Percentiles rank a stretch among this genome's conserved stretches.
These are phyloP conservation scores for Drosophila meridionalis DNA, from an alignment of 2,888 invertebrate genomes.

Conservation along the genomic window DNA sequence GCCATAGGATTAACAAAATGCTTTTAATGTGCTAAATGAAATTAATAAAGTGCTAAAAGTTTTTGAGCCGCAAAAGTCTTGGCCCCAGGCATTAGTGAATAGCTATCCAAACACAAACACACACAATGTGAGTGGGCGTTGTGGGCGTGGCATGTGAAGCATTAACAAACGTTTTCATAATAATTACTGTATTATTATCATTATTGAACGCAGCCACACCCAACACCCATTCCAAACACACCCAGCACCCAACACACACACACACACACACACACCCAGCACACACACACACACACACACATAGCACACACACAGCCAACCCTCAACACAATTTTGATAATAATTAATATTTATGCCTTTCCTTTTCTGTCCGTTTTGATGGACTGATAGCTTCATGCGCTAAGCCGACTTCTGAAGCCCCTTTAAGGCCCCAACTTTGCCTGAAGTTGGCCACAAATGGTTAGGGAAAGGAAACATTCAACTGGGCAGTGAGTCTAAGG, in stretches of 20 bases:
- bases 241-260: background rate
- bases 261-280: background rate
- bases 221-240: background rate
- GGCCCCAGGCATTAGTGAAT: conserved; percentile 31
- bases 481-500: background rate
- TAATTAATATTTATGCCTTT: conserved; percentile 65
- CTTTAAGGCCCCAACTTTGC: conserved; percentile 19
- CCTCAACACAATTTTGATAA: conserved; percentile 46
- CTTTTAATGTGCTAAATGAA: conserved; percentile 68
- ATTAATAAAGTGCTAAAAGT: conserved; percentile 73
- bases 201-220: conserved; percentile 35
- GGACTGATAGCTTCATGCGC: background rate
- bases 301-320: no score
- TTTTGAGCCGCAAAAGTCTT: conserved; percentile 53
- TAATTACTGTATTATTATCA: conserved; percentile 68
- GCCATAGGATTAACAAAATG: conserved; percentile 43
- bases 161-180: conserved; percentile 68
- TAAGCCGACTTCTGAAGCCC: conserved; percentile 47
- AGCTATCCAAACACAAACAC: conserved; percentile 3
- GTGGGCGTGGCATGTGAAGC: conserved; percentile 40
- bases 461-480: background rate
- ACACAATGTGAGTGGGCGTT: background rate
- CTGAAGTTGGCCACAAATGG: background rate
- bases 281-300: background rate
- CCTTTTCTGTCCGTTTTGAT: background rate